Evolutionary conservation across 2,888 invertebrate genomes (phyloP).

Genomic region (Cinara cedri): DNA sequence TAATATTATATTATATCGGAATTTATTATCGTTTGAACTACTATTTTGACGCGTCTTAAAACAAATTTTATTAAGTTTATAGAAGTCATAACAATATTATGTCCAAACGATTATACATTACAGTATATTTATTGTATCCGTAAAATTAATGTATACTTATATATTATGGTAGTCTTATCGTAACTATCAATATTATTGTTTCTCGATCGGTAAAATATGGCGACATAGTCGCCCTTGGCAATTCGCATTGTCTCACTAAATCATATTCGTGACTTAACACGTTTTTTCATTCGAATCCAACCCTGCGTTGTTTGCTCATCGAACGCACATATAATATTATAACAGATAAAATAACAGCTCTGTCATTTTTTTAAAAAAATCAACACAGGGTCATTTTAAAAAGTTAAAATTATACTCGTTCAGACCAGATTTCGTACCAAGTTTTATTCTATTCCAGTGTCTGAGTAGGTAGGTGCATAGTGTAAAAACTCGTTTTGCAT

Average conservation of each 20-base stretch:
- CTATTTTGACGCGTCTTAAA: too few relatives aligned
- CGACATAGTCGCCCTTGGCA: conserved; percentile 43
- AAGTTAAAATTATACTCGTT: not conserved
- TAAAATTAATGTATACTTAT: conserved; percentile 23
- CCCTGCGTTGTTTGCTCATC: not conserved
- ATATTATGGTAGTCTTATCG: not conserved
- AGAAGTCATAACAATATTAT: not conserved
- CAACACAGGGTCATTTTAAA: conserved; percentile 40
- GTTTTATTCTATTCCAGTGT: too few relatives aligned
- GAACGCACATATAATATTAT: not conserved
- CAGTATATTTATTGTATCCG: not conserved
- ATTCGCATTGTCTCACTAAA: conserved; percentile 38
- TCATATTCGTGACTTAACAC: conserved; percentile 27
- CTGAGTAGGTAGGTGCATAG: too few relatives aligned
- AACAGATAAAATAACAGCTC: conserved; percentile 24
- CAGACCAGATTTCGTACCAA: too few relatives aligned
- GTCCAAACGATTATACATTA: not conserved
- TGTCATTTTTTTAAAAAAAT: conserved; percentile 10
- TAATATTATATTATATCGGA: too few relatives aligned
- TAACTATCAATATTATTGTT: conserved; percentile 31
- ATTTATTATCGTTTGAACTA: too few relatives aligned
- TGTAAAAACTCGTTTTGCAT: too few relatives aligned
- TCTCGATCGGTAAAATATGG: conserved; percentile 16
- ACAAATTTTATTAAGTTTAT: not conserved
- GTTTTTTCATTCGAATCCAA: conserved; percentile 41